Evolutionary conservation across 2,113 vertebrate genomes (phyloP).

Genomic region (Saccopteryx bilineata): DNA sequence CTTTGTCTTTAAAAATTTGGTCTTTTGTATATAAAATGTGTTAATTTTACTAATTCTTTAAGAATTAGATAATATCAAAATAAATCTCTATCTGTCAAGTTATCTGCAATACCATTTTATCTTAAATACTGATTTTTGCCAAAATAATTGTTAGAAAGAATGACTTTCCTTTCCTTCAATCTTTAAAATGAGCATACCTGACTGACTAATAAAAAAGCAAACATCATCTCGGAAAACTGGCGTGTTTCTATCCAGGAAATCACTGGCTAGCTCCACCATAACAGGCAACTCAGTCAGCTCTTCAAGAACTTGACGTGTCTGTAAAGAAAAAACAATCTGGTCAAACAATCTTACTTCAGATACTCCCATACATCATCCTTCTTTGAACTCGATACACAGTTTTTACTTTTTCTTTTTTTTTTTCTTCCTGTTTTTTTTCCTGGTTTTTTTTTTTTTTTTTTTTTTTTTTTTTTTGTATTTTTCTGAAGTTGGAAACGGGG

Average conservation of each 20-base stretch:
- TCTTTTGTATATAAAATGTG: background rate
- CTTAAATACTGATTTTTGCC: constrained; percentile 36
- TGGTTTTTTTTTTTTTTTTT: no score
- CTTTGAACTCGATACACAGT: background rate
- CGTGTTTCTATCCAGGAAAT: constrained; percentile 99
- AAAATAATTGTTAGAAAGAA: constrained; percentile 38
- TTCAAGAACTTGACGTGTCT: constrained; percentile 99
- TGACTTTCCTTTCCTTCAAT: background rate
- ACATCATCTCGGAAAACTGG: constrained; percentile 98
- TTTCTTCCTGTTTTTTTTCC: no score
- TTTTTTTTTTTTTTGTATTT: no score
- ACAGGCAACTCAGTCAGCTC: constrained; percentile 98
- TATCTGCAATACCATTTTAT: constrained; percentile 29
- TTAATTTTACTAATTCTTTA: constrained; percentile 50
- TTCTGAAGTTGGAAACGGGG: no score
- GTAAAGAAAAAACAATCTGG: constrained; percentile 47
- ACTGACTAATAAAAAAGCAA: constrained; percentile 99
- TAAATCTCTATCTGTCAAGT: background rate
- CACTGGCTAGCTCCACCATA: constrained; percentile 99
- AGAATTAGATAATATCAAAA: constrained; percentile 38
- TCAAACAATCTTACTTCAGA: background rate
- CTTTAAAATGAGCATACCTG: constrained; percentile 89
- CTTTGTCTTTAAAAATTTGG: constrained; percentile 47
- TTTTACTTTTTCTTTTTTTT: constrained; percentile 45
- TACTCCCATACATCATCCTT: background rate